Evolutionary conservation across 2,888 invertebrate genomes (phyloP).

Genomic region (Patella ulyssiponensis): DNA sequence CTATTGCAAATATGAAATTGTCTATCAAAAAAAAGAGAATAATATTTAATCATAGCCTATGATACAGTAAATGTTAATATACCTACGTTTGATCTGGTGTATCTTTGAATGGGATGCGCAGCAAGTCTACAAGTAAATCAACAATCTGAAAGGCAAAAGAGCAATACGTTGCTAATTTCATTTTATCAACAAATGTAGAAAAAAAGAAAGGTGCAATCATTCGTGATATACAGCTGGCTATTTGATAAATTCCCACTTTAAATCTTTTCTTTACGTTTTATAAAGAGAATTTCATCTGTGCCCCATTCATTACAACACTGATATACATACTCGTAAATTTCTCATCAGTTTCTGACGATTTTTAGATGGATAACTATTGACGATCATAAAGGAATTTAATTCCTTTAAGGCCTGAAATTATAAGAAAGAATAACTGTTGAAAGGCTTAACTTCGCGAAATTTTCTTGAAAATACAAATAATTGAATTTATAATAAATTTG

Average conservation of each 20-base stretch:
- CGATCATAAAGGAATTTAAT: conserved; percentile 65
- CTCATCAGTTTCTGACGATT: conserved; percentile 69
- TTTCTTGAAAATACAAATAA: neutral
- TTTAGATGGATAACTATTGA: conserved; percentile 68
- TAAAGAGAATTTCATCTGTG: no score
- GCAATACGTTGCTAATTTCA: neutral
- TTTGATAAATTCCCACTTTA: no score
- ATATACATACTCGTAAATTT: conserved; percentile 64
- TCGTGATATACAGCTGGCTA: no score
- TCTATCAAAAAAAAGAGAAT: no score
- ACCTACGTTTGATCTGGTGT: conserved; percentile 61
- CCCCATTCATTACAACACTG: no score
- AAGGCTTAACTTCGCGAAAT: no score
- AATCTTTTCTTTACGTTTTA: neutral
- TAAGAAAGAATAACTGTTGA: neutral
- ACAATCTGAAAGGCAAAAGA: conserved; percentile 56
- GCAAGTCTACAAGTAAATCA: conserved; percentile 64
- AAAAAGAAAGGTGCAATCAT: no score
- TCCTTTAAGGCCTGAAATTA: conserved; percentile 59
- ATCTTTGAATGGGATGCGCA: conserved; percentile 63
- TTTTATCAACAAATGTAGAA: neutral
- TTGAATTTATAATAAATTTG: neutral
- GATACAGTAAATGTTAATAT: no score
- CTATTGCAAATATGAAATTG: no score
- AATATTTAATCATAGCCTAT: no score